Conservation (phyloP, 2,888 invertebrate species). For the Ischnus inquisitorius region DNA sequence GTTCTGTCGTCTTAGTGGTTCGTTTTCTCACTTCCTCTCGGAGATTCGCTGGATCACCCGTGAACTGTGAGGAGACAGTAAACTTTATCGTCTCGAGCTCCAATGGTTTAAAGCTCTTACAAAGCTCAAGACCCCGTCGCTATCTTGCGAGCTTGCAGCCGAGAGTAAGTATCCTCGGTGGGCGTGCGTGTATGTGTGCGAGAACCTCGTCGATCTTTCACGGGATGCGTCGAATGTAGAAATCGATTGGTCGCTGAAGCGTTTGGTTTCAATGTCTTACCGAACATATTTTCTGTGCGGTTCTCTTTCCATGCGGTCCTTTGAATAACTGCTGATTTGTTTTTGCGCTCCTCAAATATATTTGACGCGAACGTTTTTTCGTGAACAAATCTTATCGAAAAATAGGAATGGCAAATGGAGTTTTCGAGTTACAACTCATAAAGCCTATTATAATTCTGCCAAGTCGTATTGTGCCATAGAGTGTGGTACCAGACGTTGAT, state of each 20-base stretch:
- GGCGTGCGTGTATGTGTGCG: neutral
- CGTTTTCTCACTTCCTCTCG: constrained; percentile 25
- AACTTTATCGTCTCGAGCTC: constrained; percentile 52
- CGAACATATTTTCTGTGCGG: constrained; percentile 7
- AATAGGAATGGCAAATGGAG: neutral
- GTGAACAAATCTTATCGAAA: neutral
- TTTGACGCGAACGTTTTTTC: neutral
- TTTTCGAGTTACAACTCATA: neutral
- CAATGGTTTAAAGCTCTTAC: constrained; percentile 49
- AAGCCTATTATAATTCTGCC: neutral
- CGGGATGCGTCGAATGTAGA: neutral
- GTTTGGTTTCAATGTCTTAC: neutral
- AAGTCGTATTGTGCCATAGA: neutral
- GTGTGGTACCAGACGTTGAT: neutral
- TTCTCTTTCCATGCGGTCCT: neutral
- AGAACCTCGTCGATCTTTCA: constrained; percentile 15
- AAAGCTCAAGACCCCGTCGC: constrained; percentile 21
- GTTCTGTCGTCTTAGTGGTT: constrained; percentile 20
- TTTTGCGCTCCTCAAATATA: neutral
- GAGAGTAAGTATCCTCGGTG: constrained; percentile 12
- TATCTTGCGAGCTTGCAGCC: constrained; percentile 40
- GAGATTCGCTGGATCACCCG: constrained; percentile 36
- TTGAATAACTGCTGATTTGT: neutral
- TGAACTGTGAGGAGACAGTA: constrained; percentile 52
- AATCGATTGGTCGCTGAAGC: neutral